Evolutionary conservation across 2,888 invertebrate genomes (phyloP).

Genomic region (Agrilus cyanescens): DNA sequence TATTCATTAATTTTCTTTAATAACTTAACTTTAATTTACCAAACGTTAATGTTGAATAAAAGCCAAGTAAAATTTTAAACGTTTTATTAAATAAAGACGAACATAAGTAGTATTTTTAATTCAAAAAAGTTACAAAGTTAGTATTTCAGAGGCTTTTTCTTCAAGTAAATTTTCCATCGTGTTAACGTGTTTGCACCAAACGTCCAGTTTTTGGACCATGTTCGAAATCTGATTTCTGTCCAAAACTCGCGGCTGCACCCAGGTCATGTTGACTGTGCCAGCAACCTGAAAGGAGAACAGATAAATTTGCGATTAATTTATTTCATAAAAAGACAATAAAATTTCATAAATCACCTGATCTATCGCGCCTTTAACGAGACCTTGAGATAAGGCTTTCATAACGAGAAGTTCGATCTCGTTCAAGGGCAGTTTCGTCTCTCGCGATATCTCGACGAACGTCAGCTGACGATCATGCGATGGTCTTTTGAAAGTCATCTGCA

Average conservation of each 20-base stretch:
- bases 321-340: not conserved
- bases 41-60: too few species aligned
- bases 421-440: slow-evolving; percentile 69
- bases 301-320: not conserved
- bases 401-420: slow-evolving; percentile 89
- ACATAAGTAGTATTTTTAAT: not conserved
- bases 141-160: slow-evolving; percentile 64
- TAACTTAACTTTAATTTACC: too few species aligned
- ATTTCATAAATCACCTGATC: slow-evolving; percentile 60
- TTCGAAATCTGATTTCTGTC: slow-evolving; percentile 54
- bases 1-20: too few species aligned
- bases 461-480: slow-evolving; percentile 78
- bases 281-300: slow-evolving; percentile 29
- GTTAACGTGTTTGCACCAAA: slow-evolving; percentile 63
- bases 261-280: slow-evolving; percentile 62
- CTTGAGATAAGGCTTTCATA: slow-evolving; percentile 95
- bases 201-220: slow-evolving; percentile 59
- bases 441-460: slow-evolving; percentile 81
- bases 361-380: slow-evolving; percentile 85
- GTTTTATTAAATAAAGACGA: too few species aligned
- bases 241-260: slow-evolving; percentile 77
- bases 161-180: slow-evolving; percentile 62
- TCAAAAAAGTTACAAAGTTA: slow-evolving; percentile 44
- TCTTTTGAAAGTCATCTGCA: slow-evolving; percentile 89
- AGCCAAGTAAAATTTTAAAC: too few species aligned